Percentiles rank a stretch among this genome's conserved stretches.
Evolutionary conservation across 2,888 invertebrate genomes (phyloP).

Genomic region (Unio pictorum): DNA sequence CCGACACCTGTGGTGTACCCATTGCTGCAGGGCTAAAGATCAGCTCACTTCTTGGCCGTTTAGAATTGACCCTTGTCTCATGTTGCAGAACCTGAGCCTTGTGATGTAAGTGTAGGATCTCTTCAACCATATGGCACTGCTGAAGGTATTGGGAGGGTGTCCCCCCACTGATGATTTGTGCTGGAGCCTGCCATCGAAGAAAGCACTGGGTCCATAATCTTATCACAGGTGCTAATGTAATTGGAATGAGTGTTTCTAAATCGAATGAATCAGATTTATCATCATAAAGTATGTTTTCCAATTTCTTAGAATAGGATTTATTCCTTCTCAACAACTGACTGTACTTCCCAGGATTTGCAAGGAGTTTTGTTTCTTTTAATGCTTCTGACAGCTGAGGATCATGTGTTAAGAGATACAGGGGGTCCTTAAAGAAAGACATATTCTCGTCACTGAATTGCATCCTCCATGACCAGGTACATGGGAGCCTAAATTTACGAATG

Average conservation of each 20-base stretch:
- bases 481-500: conserved; percentile 39
- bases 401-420: conserved; percentile 75
- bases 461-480: conserved; percentile 88
- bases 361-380: conserved; percentile 18
- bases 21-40: conserved; percentile 50
- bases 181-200: conserved; percentile 88
- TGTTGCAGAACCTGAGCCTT: conserved; percentile 38
- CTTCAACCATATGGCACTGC: conserved; percentile 70
- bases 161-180: conserved; percentile 84
- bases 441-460: conserved; percentile 89
- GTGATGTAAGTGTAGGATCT: conserved; percentile 68
- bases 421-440: conserved; percentile 87
- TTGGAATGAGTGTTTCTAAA: conserved; percentile 36
- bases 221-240: conserved; percentile 38
- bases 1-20: conserved; percentile 34
- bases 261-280: conserved; percentile 20
- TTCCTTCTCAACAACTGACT: conserved; percentile 22
- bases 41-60: conserved; percentile 54
- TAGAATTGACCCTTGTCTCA: conserved; percentile 18
- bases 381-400: conserved; percentile 29
- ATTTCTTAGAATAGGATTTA: conserved; percentile 12
- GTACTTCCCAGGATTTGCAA: conserved; percentile 15
- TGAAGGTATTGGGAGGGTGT: conserved; percentile 70
- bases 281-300: conserved; percentile 22
- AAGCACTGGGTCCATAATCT: conserved; percentile 92